phyloP scores from a whole-genome alignment of 2,888 invertebrate species.

The Cylindroiulus punctatus region DNA sequence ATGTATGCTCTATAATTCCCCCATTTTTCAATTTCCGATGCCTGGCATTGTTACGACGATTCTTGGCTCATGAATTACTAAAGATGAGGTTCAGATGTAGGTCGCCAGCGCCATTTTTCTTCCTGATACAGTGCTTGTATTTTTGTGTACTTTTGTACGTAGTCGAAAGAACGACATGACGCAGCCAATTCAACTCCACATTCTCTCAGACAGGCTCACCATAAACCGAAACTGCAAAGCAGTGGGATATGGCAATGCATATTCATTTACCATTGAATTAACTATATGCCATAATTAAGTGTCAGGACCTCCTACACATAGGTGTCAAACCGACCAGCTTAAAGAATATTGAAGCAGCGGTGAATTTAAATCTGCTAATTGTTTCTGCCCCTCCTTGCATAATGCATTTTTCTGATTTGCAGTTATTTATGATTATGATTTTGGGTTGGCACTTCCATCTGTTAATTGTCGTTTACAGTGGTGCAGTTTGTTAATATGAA shows the following conservation, averaged over 20 bases:
- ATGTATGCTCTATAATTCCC: not conserved
- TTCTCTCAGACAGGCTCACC: not conserved
- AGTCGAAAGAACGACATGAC: not conserved
- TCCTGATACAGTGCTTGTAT: not conserved
- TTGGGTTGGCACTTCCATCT: too few species aligned
- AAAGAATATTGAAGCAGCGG: too few species aligned
- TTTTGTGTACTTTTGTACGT: not conserved
- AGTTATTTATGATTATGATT: too few species aligned
- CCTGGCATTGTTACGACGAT: not conserved
- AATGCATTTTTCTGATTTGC: too few species aligned
- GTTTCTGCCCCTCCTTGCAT: too few species aligned
- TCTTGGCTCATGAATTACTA: not conserved
- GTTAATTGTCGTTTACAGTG: too few species aligned
- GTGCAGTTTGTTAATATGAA: too few species aligned
- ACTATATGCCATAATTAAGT: too few species aligned
- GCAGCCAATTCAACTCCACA: not conserved
- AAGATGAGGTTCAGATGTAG: not conserved
- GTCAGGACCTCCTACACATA: too few species aligned
- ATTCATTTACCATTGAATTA: not conserved
- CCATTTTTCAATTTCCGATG: constrained; percentile 34
- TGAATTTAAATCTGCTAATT: too few species aligned
- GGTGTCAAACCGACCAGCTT: too few species aligned
- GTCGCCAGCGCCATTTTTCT: not conserved
- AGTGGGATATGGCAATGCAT: not conserved
- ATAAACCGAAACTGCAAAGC: not conserved